Evolutionary conservation across 2,797 vertebrate genomes (phyloP), one percentile per base, ranked within the genome.

Genomic region (Chromobotia macracanthus): DNA sequence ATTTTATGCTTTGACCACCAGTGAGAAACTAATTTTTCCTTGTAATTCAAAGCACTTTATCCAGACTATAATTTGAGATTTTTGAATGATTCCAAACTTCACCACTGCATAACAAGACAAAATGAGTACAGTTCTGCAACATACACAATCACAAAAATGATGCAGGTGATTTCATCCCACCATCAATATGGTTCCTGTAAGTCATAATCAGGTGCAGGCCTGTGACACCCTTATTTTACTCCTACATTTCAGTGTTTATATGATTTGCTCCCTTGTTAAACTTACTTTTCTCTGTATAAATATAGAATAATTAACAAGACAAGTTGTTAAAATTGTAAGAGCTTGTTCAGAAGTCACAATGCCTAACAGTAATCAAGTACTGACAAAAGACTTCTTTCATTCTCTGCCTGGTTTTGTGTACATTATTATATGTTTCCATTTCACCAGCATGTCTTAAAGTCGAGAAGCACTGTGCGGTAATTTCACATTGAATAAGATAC

Each of bases 311-410:
- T 38, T 4, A 5, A 38, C 35, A 38, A 7, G 7, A 6, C 7
- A 38, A 38, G 8, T 1, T 38, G 35, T 38, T 7, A 38, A 38
- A 91, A 91, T 91, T 90, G 87, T 89, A 82, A 76, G 77, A 85
- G 86, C 87, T 89, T 89, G 87, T 90, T 90, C 89, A 89, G 85
- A 87, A 89, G 88, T 90, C 91, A 90, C 90, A 90, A 89, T 87
- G 89, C 87, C 88, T 89, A 87, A 89, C 89, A 87, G 89, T 91
- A 93, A 93, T 94, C 90, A 93, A 93, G 90, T 87, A 71, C 87
- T 76, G 88, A 93, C 93, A 93, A 93, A 93, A 90, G 90, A 83
- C 84, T 87, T 78, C 90, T 91, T 92, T 92, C 90, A 91, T 88
- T 92, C 88, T 83, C 86, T 76, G 86, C 86, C 91, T 86, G 88